Evolutionary conservation across 1,140 invertebrate genomes (phyloP).

Genomic region (Formica exsecta): DNA sequence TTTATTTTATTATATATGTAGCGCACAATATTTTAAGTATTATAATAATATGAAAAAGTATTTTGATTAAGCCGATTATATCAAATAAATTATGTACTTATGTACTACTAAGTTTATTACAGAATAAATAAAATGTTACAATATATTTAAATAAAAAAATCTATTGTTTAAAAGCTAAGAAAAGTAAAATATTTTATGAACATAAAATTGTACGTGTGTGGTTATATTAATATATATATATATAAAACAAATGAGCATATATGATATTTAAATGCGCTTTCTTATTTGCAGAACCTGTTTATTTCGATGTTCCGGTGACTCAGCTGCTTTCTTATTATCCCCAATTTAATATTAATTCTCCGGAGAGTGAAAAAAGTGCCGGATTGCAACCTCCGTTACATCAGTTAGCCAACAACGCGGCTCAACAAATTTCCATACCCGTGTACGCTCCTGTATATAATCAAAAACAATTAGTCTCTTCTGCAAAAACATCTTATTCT

Average conservation of each 20-base stretch:
- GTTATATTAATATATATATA: too few species aligned
- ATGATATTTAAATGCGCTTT: background rate
- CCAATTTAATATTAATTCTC: conserved; percentile 70
- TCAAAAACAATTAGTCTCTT: conserved; percentile 74
- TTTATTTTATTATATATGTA: background rate
- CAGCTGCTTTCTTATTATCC: conserved; percentile 80
- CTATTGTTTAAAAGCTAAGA: background rate
- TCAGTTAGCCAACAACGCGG: conserved; percentile 65
- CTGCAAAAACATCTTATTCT: conserved; percentile 77
- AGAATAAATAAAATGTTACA: background rate
- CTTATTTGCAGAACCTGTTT: conserved; percentile 75
- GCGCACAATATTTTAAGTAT: background rate
- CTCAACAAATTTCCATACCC: conserved; percentile 78
- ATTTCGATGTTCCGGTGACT: conserved; percentile 80
- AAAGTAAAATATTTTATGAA: background rate
- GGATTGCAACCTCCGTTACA: conserved; percentile 74
- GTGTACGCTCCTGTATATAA: conserved; percentile 76
- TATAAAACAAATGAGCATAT: background rate
- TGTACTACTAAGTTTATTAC: background rate
- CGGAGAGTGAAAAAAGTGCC: conserved; percentile 50
- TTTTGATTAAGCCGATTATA: background rate
- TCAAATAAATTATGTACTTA: background rate
- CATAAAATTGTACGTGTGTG: background rate
- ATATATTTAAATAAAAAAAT: background rate
- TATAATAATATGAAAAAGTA: background rate